Base-by-base conservation (phyloP, 2,113 vertebrate species). In the Oceanodroma tethys region DNA sequence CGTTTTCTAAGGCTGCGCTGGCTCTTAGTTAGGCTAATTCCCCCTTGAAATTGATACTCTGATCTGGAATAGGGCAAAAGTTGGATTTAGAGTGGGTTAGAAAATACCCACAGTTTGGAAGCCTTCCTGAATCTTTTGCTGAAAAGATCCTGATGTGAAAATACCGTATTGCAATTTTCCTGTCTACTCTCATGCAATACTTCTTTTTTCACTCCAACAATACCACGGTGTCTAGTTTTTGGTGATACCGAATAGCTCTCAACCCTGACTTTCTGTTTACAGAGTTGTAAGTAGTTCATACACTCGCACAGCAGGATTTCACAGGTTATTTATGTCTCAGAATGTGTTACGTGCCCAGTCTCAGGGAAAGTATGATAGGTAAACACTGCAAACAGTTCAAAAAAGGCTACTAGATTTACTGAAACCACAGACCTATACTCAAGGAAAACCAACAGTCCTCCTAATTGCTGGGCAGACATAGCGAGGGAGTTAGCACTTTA, bases 201-300 rank as follows among this genome's bases (percentile, higher is more conserved):
- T 81, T 23, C 12, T 42, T 26, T 52, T 47, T 81, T 90, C 73
- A 7, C 25, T 62, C 81, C 30, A 22, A 1, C 10, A 3, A 7
- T 58, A 6, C 27, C 7, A 2, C 5, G 16, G 13, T 68, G 56
- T 72, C 17, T 34, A 43, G 26, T 12, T 82, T 29, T 16, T 48
- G 52, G 40, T 20, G 78, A 5, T 30, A 21, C 42, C 4, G 1
- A 2, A 0, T 1, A 25, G 79, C 36, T 66, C 71, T 86, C 45
- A 36, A 56, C 60, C 30, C 34, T 25, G 20, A 6, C 58, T 48
- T 38, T 52, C 25, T 42, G 21, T 66, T 58, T 58, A 63, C 67
- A 32, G 67, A 84, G 34, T 34, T 48, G 23, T 48, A 32, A 47
- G 66, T 1, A n/a, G 67, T 66, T 86, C 73, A 0, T 18, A 1